Evolutionary conservation across 2,797 vertebrate genomes (phyloP), one percentile per base, ranked within the genome.

Genomic region (Enteromius unitaeniatus): DNA sequence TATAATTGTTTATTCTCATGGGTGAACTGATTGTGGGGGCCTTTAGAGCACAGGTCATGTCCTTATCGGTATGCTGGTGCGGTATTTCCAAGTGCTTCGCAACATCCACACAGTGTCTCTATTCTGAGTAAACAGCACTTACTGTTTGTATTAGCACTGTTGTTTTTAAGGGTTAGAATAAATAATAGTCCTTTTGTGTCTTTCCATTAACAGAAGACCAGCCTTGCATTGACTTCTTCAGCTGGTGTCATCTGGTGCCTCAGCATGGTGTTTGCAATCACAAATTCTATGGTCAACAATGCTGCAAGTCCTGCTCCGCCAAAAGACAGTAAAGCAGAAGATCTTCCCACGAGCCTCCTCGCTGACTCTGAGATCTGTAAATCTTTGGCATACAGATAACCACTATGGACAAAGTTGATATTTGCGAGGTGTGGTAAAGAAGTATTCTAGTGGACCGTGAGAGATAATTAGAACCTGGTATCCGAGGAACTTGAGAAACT

Each of bases 251-350:
- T 88, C 90, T 99, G 89, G 98, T 99, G 28, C 97, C 97, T 40
- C 97, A 97, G 86, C 97, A 99, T 0, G 96, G 97, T 0, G 95
- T 99, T 83, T 99, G 98, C 83, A 97, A 97, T 91, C 97, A 99
- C 94, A 97, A 97, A 88, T 99, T 99, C 90, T 99, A 99, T 0
- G 97, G 97, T 79, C 96, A 97, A 83, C 97, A 98, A 84, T 99
- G 98, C 68, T 99, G 98, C 92, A 96, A 94, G 88, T 97, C 98
- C 3, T 99, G 98, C 85, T 95, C 96, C 0, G 92, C 92, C 89
- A 97, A 96, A 90, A 96, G 93, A 90, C 96, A 93, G 84, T 93
- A 91, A 85, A 81, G 58, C 77, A 17, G 1, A 70, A 64, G 7
- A 67, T 87, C 79, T 84, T 86, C 82, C 62, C 51, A 79, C 67